phyloP scores from a whole-genome alignment of 2,113 vertebrate genomes.

The Colossoma macropomum region DNA sequence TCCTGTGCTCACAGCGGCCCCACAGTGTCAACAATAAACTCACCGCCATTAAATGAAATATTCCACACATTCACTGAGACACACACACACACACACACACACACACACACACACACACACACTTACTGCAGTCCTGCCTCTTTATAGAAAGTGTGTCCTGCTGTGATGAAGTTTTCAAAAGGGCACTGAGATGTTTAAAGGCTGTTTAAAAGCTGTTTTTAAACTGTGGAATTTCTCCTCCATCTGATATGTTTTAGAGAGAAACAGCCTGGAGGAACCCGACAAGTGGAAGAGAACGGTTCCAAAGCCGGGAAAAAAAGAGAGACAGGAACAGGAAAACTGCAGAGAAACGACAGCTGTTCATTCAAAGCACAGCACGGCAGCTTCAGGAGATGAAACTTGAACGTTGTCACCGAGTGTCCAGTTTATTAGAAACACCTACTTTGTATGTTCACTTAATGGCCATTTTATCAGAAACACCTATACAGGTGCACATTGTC shows the following conservation, averaged over 20 bases:
- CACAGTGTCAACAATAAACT: slow-evolving; percentile 5
- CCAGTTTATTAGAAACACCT: neutral
- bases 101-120: slow-evolving; percentile 1
- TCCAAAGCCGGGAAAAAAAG: neutral
- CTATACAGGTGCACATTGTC: too few species aligned
- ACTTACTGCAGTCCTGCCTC: neutral
- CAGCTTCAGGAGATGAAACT: neutral
- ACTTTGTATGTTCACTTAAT: neutral
- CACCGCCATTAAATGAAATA: neutral
- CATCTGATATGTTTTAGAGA: neutral
- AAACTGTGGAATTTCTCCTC: neutral
- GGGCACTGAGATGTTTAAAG: neutral
- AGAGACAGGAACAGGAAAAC: neutral
- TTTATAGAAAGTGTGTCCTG: neutral
- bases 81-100: neutral
- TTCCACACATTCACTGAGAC: neutral
- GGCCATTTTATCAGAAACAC: neutral
- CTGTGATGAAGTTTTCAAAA: neutral
- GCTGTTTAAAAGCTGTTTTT: neutral
- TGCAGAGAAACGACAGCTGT: neutral
- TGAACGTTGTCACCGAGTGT: neutral
- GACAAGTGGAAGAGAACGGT: neutral
- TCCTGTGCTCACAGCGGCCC: neutral
- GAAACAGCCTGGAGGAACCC: slow-evolving; percentile 4
- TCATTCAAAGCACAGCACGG: neutral